Conservation (phyloP, 2,888 invertebrate genomes). For the Neoscelio sp. region DNA sequence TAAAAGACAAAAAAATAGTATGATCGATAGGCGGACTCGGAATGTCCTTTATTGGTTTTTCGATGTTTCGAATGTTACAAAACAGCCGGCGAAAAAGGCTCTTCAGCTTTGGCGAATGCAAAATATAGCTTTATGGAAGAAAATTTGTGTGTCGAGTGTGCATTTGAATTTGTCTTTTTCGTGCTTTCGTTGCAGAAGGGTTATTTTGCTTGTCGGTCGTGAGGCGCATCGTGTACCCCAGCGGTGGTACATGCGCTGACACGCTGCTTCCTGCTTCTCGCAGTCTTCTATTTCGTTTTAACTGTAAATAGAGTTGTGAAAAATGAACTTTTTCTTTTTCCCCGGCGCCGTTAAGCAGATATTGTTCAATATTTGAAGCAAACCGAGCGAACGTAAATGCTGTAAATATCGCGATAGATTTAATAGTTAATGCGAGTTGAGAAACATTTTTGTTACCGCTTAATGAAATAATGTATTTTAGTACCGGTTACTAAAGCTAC, state of each 20-base stretch:
- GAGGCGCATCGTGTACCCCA: slow-evolving; percentile 59
- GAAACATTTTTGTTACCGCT: too few species aligned
- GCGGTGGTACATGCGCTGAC: slow-evolving; percentile 61
- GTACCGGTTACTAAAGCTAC: too few species aligned
- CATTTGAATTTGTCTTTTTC: slow-evolving; percentile 44
- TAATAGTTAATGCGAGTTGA: slow-evolving; percentile 23
- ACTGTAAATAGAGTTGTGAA: slow-evolving; percentile 54
- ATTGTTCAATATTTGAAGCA: slow-evolving; percentile 53
- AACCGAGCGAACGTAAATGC: slow-evolving; percentile 16
- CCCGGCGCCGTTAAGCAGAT: slow-evolving; percentile 15
- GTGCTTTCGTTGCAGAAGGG: slow-evolving; percentile 54
- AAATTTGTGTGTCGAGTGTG: slow-evolving; percentile 50
- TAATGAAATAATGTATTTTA: too few species aligned
- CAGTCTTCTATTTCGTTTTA: slow-evolving; percentile 59
- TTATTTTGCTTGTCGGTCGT: slow-evolving; percentile 64
- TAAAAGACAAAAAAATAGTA: background rate
- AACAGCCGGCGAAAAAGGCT: background rate
- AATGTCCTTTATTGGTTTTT: background rate
- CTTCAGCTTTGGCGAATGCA: slow-evolving; percentile 2
- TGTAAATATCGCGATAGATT: background rate
- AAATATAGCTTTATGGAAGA: slow-evolving; percentile 33
- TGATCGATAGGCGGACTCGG: slow-evolving; percentile 19
- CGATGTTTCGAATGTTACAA: background rate
- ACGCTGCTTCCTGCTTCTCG: slow-evolving; percentile 60
- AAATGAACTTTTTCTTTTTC: slow-evolving; percentile 38